A percentile compares a stretch with the other conserved stretches of the same genome.
Conservation (phyloP, 1,140 invertebrate species). For the Venturia canescens region DNA sequence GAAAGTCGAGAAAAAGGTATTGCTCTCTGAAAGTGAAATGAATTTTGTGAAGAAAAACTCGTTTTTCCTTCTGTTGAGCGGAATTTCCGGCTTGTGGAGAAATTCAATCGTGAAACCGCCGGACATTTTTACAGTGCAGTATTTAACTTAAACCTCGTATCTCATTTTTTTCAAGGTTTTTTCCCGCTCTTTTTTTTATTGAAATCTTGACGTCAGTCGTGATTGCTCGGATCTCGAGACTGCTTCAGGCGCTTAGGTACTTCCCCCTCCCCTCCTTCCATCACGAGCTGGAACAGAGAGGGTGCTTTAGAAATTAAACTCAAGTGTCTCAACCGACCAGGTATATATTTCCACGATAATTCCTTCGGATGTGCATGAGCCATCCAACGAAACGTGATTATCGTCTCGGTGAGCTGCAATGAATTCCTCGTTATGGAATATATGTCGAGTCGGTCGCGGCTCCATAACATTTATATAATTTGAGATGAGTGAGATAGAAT, state of each 20-base stretch:
- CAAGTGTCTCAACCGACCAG: background rate
- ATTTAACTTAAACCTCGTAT: constrained; percentile 1
- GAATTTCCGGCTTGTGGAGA: background rate
- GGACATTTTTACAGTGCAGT: constrained; percentile 20
- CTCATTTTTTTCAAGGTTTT: constrained; percentile 19
- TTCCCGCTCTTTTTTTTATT: background rate
- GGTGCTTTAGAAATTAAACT: constrained; percentile 43
- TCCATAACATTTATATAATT: background rate
- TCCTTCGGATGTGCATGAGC: background rate
- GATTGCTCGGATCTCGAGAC: constrained; percentile 17
- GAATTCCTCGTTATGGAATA: constrained; percentile 32
- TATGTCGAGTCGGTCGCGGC: background rate
- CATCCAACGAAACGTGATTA: background rate
- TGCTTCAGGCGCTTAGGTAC: background rate
- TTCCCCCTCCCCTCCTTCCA: too few species aligned
- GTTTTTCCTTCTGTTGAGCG: constrained; percentile 22
- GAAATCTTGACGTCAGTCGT: constrained; percentile 19
- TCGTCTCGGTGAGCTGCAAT: background rate
- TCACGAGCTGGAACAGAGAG: constrained; percentile 20
- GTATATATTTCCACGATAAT: constrained; percentile 1
- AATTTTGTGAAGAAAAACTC: constrained; percentile 50
- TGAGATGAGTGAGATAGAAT: background rate
- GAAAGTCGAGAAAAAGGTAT: constrained; percentile 55
- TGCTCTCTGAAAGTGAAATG: constrained; percentile 60
- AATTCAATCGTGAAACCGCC: background rate